These are phyloP conservation scores for Tupaia chinensis DNA, from an alignment of 2,113 vertebrate genomes.

Conservation along the genomic window DNA sequence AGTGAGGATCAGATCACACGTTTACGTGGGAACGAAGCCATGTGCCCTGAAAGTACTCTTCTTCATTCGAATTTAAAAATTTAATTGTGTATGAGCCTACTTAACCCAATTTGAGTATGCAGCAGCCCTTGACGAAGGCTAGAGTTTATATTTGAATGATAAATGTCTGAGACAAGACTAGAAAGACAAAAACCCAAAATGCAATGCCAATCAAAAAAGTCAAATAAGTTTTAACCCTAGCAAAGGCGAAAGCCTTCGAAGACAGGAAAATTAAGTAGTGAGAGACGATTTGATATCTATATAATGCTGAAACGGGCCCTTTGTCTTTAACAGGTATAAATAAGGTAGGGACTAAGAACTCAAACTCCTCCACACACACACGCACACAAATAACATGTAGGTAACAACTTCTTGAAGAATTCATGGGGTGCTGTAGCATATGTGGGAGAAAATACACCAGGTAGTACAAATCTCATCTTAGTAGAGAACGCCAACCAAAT, in stretches of 20 bases:
- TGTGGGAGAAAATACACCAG: neutral
- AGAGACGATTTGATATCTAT: neutral
- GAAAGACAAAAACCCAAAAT: neutral
- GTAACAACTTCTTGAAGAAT: neutral
- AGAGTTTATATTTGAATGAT: constrained; percentile 39
- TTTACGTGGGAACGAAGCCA: constrained; percentile 11
- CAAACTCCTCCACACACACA: constrained; percentile 6
- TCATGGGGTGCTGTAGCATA: neutral
- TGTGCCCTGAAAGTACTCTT: neutral
- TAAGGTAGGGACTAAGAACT: constrained; percentile 22
- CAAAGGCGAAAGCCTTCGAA: neutral
- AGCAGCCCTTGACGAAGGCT: constrained; percentile 56
- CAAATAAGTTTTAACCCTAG: neutral
- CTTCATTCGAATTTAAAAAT: constrained; percentile 31
- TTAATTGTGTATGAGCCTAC: neutral
- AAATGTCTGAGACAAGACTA: neutral
- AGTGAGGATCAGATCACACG: constrained; percentile 47
- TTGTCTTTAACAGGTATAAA: constrained; percentile 2
- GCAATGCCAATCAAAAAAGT: constrained; percentile 50
- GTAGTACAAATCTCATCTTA: neutral
- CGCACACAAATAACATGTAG: neutral
- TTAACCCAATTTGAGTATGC: constrained; percentile 34
- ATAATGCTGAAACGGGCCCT: constrained; percentile 10
- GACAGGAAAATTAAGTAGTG: neutral
- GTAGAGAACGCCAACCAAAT: neutral